Evolutionary conservation across 2,797 vertebrate species (phyloP), one percentile per base, ranked within the genome.

Genomic region (Kryptolebias ocellatus): DNA sequence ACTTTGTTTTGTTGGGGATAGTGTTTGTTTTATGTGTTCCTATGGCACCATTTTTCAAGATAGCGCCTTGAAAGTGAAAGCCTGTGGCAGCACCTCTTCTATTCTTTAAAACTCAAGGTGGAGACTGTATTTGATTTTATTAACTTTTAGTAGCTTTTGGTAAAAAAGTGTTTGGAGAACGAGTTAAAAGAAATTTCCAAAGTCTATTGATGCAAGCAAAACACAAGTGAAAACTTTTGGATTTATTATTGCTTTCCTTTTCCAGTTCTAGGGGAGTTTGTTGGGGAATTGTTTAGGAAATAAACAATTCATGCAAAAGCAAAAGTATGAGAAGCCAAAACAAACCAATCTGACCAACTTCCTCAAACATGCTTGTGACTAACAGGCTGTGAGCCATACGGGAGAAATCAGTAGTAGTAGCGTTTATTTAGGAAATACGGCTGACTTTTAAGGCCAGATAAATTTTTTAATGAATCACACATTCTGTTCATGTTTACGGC

Each of bases 401-500:
- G 52, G 60, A 70, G 64, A 72, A 79, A 80, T 80, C 74, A 72
- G 79, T 60, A 31, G 79, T 60, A 31, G 31, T 18, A 37, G 69
- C 42, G 57, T 73, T 87, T 80, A 75, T 83, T 74, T 80, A 72
- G 79, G 83, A 88, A 89, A 75, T 3, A 2, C 66, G 71, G 45
- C 60, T 72, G 66, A n/a, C 67, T 79, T 72, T 87, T 73, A 77
- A 54, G 55, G 67, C 63, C 51, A 70, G 68, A 84, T 79, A 73
- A 72, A 67, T 60, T 58, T 74, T 61, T 70, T 84, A 87, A 89
- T 78, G 87, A 90, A 70, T 85, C 88, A 71, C 88, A 84, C 72
- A 83, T 83, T 87, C 79, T 79, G 37, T 59, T 59, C 14, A 52
- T 72, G 74, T 83, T 90, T 74, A 80, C 54, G 60, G 53, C 12